Evolutionary conservation across 2,888 invertebrate species (phyloP).

Genomic region (Ochlodes sylvanus): DNA sequence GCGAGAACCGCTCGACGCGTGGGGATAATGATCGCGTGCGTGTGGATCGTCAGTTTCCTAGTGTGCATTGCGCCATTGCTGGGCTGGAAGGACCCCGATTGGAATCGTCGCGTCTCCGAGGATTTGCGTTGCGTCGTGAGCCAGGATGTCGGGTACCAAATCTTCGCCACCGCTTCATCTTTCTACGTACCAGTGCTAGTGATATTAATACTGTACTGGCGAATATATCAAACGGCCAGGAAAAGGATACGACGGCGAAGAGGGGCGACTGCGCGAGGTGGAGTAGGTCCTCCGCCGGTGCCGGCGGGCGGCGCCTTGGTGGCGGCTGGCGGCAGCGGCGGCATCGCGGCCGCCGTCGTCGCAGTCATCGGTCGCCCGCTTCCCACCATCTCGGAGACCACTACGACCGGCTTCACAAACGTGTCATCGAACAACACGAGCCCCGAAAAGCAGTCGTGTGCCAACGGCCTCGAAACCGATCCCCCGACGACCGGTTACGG

Average conservation of each 20-base stretch:
- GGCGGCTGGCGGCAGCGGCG: slow-evolving; percentile 89
- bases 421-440: slow-evolving; percentile 90
- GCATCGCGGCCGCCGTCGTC: slow-evolving; percentile 90
- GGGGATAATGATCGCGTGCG: slow-evolving; percentile 91
- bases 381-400: slow-evolving; percentile 89
- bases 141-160: slow-evolving; percentile 93
- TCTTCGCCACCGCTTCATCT: slow-evolving; percentile 95
- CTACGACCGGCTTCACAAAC: slow-evolving; percentile 90
- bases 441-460: slow-evolving; percentile 90
- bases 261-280: slow-evolving; percentile 83
- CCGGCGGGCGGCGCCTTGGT: slow-evolving; percentile 86
- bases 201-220: slow-evolving; percentile 95
- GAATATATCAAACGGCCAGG: slow-evolving; percentile 95
- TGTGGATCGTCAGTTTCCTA: slow-evolving; percentile 93
- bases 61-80: slow-evolving; percentile 95
- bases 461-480: slow-evolving; percentile 87
- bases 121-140: slow-evolving; percentile 92
- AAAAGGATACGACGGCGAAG: slow-evolving; percentile 91
- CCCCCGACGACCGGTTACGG: slow-evolving; percentile 86
- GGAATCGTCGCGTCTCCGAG: slow-evolving; percentile 83
- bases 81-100: slow-evolving; percentile 90
- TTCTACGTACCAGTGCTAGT: slow-evolving; percentile 95
- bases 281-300: slow-evolving; percentile 74
- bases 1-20: slow-evolving; percentile 91
- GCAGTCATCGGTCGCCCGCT: slow-evolving; percentile 88